Base-by-base conservation (phyloP, 2,113 vertebrate species). In the Burhinus bistriatus region DNA sequence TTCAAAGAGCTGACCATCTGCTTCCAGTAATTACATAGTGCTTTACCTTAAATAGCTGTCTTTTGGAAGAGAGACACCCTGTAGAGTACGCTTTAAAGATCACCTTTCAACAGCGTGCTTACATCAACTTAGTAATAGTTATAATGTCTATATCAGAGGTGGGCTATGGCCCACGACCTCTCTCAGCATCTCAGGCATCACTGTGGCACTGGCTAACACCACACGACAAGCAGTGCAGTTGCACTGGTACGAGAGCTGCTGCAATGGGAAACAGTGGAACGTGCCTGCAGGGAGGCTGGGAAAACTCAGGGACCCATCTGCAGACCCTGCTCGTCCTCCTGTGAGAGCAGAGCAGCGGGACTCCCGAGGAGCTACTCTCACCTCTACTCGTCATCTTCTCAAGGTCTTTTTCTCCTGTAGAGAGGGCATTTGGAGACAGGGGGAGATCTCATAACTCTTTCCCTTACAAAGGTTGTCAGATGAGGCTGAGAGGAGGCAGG, bases 141-240 rank as follows among this genome's bases (percentile, higher is more conserved):
- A 5, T 2, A 20, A 3, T 3, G 12, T 6, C n/a, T 54, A 4
- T 44, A 38, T 14, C 2, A 1, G 21, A 42, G 72, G 25, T 13
- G 15, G 86, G n/a, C 57, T 38, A 21, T 36, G 27, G 32, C 38
- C 49, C 18, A 2, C 2, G 65, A 36, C 40, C 61, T 59, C 44
- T 32, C 38, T 29, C 73, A 82, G 65, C 30, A 54, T 15, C 83
- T 29, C 69, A 23, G 83, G n/a, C 2, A 0, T 29, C 44, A 12
- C 15, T 3, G 25, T 11, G 25, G 61, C 1, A 0, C 21, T 16
- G 32, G 71, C 26, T 25, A 55, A 29, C 29, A 18, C 42, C 25
- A 51, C 44, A 19, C 1, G 12, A 34, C 38, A 20, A 38, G 36
- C 5, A 1, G 5, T 18, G 76, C 9, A 45, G 16, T 16, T 45